Evolutionary conservation across 2,113 vertebrate genomes (phyloP).

Genomic region (Eudyptes chrysolophus): DNA sequence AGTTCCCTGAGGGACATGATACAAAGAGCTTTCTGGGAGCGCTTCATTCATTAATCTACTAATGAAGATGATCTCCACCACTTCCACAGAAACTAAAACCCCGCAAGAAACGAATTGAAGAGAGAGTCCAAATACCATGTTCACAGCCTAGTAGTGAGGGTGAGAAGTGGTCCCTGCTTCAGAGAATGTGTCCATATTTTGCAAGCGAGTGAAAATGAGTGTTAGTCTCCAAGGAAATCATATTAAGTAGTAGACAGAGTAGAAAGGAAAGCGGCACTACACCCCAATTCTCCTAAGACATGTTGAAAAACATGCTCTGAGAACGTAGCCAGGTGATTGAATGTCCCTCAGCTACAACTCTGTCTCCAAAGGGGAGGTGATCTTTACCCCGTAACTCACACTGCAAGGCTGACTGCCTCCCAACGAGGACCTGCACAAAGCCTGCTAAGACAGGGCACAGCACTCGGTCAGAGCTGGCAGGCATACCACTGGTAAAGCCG

Average conservation of each 20-base stretch:
- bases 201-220: not conserved
- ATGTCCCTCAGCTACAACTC: not conserved
- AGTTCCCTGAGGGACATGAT: not conserved
- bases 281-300: not conserved
- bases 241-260: not conserved
- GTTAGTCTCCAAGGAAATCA: not conserved
- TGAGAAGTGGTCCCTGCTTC: not conserved
- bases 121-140: not conserved
- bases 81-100: not conserved
- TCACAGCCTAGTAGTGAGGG: not conserved
- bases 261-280: not conserved
- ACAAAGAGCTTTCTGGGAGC: not conserved
- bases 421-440: no score
- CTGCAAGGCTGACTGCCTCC: not conserved
- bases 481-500: rapidly evolving
- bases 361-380: not conserved
- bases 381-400: not conserved
- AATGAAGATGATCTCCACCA: not conserved
- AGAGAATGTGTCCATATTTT: not conserved
- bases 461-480: not conserved
- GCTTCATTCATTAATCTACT: not conserved
- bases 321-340: rapidly evolving
- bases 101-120: not conserved
- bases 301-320: not conserved
- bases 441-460: not conserved